Evolutionary conservation across 2,113 vertebrate species (phyloP).

Genomic region (Antigone vipio): DNA sequence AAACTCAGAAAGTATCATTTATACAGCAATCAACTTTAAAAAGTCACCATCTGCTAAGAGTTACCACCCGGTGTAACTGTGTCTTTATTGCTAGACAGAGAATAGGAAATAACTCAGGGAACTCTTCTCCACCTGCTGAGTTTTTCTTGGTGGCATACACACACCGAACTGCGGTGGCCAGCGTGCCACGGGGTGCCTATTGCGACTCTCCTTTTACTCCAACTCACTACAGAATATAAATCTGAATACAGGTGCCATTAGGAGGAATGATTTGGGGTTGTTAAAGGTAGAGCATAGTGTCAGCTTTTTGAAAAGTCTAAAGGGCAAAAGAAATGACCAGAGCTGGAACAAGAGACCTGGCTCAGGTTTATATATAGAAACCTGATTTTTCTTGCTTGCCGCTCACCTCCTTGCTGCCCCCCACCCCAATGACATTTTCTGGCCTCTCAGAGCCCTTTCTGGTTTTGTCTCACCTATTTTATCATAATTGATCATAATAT

Average conservation of each 20-base stretch:
- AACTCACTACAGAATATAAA: background rate
- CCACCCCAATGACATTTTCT: background rate
- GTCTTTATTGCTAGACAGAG: constrained; percentile 13
- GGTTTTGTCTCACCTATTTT: background rate
- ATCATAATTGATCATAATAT: background rate
- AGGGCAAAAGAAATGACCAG: background rate
- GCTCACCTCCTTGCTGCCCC: background rate
- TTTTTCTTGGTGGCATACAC: background rate
- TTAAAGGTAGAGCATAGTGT: background rate
- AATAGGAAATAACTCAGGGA: constrained; percentile 18
- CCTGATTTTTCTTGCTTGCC: background rate
- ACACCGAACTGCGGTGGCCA: rapidly evolving
- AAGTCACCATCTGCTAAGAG: constrained; percentile 54
- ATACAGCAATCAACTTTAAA: constrained; percentile 17
- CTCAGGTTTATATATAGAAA: background rate
- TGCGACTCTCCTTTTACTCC: background rate
- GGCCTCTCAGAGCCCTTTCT: background rate
- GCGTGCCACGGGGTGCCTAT: background rate
- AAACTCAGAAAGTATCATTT: constrained; percentile 38
- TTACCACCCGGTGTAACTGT: constrained; percentile 1
- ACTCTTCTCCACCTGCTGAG: background rate
- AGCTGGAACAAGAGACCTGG: background rate
- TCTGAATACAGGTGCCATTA: background rate
- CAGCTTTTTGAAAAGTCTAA: background rate
- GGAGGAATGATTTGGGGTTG: background rate